A percentile compares a stretch with the other conserved stretches of the same genome.
Evolutionary conservation across 37 sponge, comb jelly and placozoan species (phyloP).

Genomic region (Halichondria panicea): DNA sequence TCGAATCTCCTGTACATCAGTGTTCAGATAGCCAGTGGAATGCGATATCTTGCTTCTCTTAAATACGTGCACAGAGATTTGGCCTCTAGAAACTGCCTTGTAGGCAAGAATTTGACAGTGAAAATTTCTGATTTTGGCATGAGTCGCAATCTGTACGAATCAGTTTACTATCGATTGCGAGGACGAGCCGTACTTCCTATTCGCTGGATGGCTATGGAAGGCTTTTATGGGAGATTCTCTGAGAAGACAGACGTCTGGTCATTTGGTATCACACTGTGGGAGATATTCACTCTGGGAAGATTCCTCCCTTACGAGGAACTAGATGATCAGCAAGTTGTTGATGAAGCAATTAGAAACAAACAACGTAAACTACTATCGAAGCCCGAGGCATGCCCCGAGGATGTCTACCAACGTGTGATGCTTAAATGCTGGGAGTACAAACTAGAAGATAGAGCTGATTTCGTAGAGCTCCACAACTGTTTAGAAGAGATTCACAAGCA

Average conservation of each 20-base stretch:
- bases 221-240: conserved; percentile 85
- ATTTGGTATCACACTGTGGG: conserved; percentile 86
- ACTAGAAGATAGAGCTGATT: conserved; percentile 51
- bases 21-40: conserved; percentile 82
- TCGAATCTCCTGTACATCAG: conserved; percentile 70
- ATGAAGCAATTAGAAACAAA: conserved; percentile 62
- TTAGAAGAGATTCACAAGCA: conserved; percentile 15
- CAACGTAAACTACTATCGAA: conserved; percentile 22
- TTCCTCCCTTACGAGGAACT: conserved; percentile 60
- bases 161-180: conserved; percentile 60
- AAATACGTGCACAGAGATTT: conserved; percentile 84
- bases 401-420: conserved; percentile 69
- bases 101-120: conserved; percentile 77
- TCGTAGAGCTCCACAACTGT: conserved; percentile 48
- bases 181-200: conserved; percentile 67
- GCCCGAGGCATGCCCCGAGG: conserved; percentile 49
- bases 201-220: conserved; percentile 88
- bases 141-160: conserved; percentile 77
- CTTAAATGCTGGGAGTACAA: conserved; percentile 57
- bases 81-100: conserved; percentile 81
- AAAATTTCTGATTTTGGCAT: conserved; percentile 93
- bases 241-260: conserved; percentile 85
- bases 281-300: conserved; percentile 65
- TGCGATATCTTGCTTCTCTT: conserved; percentile 76
- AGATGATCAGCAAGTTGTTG: conserved; percentile 71